Percentiles rank a stretch among this genome's conserved stretches.
These are phyloP conservation scores for Penaeus monodon DNA, from an alignment of 2,888 invertebrate species.

Conservation along the genomic window DNA sequence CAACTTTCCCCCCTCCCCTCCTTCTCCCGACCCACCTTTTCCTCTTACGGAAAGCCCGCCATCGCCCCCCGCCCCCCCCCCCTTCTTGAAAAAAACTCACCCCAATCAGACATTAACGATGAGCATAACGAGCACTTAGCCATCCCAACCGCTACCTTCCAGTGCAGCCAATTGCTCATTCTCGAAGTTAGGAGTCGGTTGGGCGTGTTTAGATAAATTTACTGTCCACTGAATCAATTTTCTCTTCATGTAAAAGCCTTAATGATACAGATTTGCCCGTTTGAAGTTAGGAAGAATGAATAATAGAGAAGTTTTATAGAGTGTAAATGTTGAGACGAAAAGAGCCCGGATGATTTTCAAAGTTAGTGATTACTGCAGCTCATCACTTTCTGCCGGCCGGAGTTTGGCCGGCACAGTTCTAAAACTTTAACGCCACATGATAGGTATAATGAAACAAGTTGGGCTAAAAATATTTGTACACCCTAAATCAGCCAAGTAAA, in stretches of 20 bases:
- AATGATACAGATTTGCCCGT: conserved; percentile 43
- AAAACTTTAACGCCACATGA: no score
- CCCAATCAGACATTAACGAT: conserved; percentile 47
- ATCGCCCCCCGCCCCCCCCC: conserved; percentile 20
- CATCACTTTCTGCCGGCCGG: conserved; percentile 1
- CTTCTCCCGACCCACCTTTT: not conserved
- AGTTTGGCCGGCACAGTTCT: not conserved
- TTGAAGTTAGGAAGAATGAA: conserved; percentile 39
- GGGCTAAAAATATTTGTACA: no score
- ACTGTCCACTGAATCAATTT: conserved; percentile 47
- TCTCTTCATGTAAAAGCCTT: conserved; percentile 34
- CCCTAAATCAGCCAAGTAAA: no score
- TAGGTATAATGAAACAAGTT: no score
- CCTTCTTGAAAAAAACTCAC: conserved; percentile 18
- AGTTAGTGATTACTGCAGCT: conserved; percentile 10
- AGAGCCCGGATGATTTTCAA: conserved; percentile 8
- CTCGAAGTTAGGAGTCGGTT: conserved; percentile 26
- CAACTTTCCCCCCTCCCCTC: no score
- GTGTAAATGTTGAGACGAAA: conserved; percentile 42
- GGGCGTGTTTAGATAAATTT: conserved; percentile 52
- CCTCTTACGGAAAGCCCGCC: not conserved
- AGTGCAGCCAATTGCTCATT: conserved; percentile 34
- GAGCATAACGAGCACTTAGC: conserved; percentile 38
- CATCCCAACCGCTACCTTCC: conserved; percentile 51
- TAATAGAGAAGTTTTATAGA: conserved; percentile 29